Percentiles rank a stretch among this genome's conserved stretches.
These are phyloP conservation scores for Harpagifer antarcticus DNA, from an alignment of 2,797 vertebrate species.

Conservation along the genomic window DNA sequence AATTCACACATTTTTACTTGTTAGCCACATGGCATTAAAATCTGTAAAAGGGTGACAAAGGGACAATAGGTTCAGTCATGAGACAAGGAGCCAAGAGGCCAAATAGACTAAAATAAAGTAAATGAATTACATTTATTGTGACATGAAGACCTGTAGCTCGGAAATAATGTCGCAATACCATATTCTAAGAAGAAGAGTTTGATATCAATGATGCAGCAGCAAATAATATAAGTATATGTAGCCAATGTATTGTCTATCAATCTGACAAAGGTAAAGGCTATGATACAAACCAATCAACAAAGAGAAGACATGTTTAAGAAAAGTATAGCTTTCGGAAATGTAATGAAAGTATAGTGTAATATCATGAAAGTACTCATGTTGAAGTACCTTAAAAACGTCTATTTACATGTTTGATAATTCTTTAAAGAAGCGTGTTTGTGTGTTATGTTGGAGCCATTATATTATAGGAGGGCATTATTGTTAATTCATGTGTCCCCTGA, in stretches of 20 bases:
- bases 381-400: not conserved
- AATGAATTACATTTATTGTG: slow-evolving; percentile 35
- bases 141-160: slow-evolving; percentile 1
- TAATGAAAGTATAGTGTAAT: not conserved
- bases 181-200: not conserved
- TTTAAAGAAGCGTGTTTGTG: not conserved
- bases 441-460: not conserved
- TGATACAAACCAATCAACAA: not conserved
- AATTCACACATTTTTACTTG: slow-evolving; percentile 37
- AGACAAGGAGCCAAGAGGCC: slow-evolving; percentile 29
- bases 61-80: slow-evolving; percentile 30
- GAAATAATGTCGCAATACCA: slow-evolving; percentile 4
- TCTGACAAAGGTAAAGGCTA: not conserved
- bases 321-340: not conserved
- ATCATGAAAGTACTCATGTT: not conserved
- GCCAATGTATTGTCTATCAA: not conserved
- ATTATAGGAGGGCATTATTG: too few relatives aligned
- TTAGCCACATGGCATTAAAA: slow-evolving; percentile 28
- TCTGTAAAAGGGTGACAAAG: slow-evolving; percentile 31
- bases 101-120: slow-evolving; percentile 49
- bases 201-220: not conserved
- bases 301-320: not conserved
- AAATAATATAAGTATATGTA: not conserved
- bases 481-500: not conserved
- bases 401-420: not conserved